These are phyloP conservation scores for Oceanodroma tethys DNA, from an alignment of 2,113 vertebrate species.

Conservation along the genomic window DNA sequence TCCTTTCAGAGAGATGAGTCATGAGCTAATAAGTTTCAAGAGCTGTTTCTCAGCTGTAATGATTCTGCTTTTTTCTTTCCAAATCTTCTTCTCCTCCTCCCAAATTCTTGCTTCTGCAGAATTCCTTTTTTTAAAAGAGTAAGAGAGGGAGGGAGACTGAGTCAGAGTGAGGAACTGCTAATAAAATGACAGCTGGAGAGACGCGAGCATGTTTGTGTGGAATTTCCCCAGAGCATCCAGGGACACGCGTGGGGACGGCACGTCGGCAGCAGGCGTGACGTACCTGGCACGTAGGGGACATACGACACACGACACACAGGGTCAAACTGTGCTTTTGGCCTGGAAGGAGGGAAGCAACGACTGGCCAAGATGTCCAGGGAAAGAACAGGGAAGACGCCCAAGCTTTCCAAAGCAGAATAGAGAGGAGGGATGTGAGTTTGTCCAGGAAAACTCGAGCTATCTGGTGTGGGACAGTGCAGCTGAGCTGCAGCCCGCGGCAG, in stretches of 20 bases:
- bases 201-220: neutral
- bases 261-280: fast-evolving
- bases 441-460: neutral
- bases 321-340: neutral
- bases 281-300: neutral
- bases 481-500: fast-evolving
- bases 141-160: neutral
- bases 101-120: slow-evolving; percentile 44
- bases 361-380: fast-evolving
- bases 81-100: slow-evolving; percentile 40
- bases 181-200: neutral
- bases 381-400: neutral
- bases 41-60: slow-evolving; percentile 69
- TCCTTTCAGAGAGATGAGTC: slow-evolving; percentile 74
- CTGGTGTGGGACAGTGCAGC: neutral
- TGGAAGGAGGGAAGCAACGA: neutral
- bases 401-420: neutral
- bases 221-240: neutral
- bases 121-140: slow-evolving; percentile 39
- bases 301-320: fast-evolving
- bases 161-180: neutral
- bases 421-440: neutral
- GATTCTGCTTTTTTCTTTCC: slow-evolving; percentile 60
- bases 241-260: fast-evolving
- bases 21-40: slow-evolving; percentile 75